Evolutionary conservation across 2,113 vertebrate species (phyloP).

Genomic region (Osmerus mordax): DNA sequence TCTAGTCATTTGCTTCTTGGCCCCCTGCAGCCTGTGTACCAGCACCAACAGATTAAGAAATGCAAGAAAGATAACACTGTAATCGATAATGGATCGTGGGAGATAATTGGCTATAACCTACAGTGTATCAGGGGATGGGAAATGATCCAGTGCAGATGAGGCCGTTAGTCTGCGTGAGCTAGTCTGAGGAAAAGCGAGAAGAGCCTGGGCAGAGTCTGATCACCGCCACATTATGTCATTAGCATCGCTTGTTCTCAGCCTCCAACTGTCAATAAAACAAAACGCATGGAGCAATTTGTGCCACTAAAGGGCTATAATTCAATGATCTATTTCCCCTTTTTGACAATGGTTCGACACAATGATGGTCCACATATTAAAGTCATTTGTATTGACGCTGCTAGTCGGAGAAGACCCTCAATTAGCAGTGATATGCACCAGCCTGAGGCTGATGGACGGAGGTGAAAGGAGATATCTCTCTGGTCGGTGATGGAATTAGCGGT

Average conservation of each 20-base stretch:
- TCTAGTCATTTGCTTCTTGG: conserved; percentile 40
- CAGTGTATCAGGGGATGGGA: conserved; percentile 68
- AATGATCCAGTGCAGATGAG: conserved; percentile 74
- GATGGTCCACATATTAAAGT: conserved; percentile 66
- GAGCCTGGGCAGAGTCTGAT: conserved; percentile 39
- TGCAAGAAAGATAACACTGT: conserved; percentile 69
- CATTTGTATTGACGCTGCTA: conserved; percentile 66
- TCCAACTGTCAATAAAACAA: conserved; percentile 68
- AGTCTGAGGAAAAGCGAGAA: conserved; percentile 33
- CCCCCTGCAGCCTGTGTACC: conserved; percentile 43
- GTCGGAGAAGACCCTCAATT: conserved; percentile 58
- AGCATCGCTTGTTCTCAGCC: conserved; percentile 61
- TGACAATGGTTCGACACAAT: conserved; percentile 67
- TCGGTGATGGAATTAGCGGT: conserved; percentile 51
- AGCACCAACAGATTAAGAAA: conserved; percentile 70
- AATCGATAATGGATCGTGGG: conserved; percentile 73
- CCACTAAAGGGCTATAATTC: conserved; percentile 61
- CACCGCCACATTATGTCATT: conserved; percentile 68
- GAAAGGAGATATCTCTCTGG: conserved; percentile 55
- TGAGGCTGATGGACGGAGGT: conserved; percentile 35
- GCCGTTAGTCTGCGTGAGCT: conserved; percentile 54
- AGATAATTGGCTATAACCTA: conserved; percentile 77
- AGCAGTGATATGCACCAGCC: conserved; percentile 52
- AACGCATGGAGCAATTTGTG: conserved; percentile 66
- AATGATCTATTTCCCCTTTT: conserved; percentile 59